Evolutionary conservation across 2,888 invertebrate genomes (phyloP), one percentile per base, ranked within the genome.

Genomic region (Ormyrus nitidulus): DNA sequence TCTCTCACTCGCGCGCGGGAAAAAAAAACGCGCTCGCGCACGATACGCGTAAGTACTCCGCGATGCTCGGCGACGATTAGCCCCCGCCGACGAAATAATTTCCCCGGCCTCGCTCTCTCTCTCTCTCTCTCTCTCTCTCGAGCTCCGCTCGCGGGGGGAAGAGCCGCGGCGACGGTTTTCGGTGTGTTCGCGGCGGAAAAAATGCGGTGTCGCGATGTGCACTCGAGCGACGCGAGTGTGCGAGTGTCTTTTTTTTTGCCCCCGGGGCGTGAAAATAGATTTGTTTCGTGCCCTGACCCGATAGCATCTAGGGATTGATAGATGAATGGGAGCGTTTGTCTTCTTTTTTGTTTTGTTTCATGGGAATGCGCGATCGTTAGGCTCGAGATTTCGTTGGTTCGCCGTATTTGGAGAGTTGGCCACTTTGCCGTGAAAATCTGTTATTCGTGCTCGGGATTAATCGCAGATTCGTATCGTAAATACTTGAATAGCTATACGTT

Each of bases 201-300:
- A 34, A 34, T 34, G 34, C 34, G 34, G 3, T 0, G 34, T 34
- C 34, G 34, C 34, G 34, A 34, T 4, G 34, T 34, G 34, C 34
- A 34, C 34, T 34, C 34, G 34, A 34, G 34, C 34, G 34, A 0
- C 34, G 19, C 19, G 1, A 1, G 19, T 2, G 19, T 0, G 19
- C 19, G 34, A 34, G 34, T 34, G 34, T 34, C 34, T 34, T 2
- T 34, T 4, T 19, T 19, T 53, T 13, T 53, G 54, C 11, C 11
- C 9, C 9, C 61, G 11, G 53, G 61, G 62, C 62, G 62, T 62
- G 72, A 72, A 66, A 78, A 72, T 61, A 44, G 65, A 77, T 72
- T 71, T 48, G 10, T 65, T 34, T 58, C 34, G 48, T 51, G 61
- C 10, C 34, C n/a, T 19, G 7, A n/a, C 5, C 3, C 44, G 68